Conservation (phyloP, 2,888 invertebrate species). For the Agrenia bidenticulata region DNA sequence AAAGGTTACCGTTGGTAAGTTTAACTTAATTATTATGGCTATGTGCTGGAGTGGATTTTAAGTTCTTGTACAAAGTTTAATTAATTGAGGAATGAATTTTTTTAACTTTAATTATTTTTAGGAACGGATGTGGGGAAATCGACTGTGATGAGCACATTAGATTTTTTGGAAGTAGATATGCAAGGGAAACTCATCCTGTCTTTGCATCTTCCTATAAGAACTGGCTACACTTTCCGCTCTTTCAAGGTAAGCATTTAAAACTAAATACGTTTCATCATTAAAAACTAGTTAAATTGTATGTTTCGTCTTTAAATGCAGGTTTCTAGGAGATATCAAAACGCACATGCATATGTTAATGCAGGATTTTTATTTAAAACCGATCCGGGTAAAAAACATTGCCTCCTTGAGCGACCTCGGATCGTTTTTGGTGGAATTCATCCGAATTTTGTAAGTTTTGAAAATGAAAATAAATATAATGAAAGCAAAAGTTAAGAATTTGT, state of each 20-base stretch:
- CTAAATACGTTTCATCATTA: background rate
- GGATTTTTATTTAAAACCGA: slow-evolving; percentile 44
- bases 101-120: background rate
- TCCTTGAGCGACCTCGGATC: slow-evolving; percentile 30
- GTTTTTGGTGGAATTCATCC: slow-evolving; percentile 30
- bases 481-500: too few species aligned
- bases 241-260: slow-evolving; percentile 35
- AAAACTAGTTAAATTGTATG: background rate
- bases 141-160: background rate
- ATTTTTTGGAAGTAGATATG: slow-evolving; percentile 66
- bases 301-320: slow-evolving; percentile 30
- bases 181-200: slow-evolving; percentile 66
- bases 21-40: too few species aligned
- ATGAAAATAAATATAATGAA: too few species aligned
- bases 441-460: slow-evolving; percentile 17
- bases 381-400: background rate
- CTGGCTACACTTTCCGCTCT: slow-evolving; percentile 48
- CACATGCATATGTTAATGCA: slow-evolving; percentile 51
- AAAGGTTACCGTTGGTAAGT: slow-evolving; percentile 53
- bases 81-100: background rate
- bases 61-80: too few species aligned
- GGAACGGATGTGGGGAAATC: background rate
- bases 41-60: too few species aligned
- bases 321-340: slow-evolving; percentile 47
- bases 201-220: slow-evolving; percentile 62